Conservation (phyloP, 2,797 vertebrate species). For the Gadopsis bispinosus region DNA sequence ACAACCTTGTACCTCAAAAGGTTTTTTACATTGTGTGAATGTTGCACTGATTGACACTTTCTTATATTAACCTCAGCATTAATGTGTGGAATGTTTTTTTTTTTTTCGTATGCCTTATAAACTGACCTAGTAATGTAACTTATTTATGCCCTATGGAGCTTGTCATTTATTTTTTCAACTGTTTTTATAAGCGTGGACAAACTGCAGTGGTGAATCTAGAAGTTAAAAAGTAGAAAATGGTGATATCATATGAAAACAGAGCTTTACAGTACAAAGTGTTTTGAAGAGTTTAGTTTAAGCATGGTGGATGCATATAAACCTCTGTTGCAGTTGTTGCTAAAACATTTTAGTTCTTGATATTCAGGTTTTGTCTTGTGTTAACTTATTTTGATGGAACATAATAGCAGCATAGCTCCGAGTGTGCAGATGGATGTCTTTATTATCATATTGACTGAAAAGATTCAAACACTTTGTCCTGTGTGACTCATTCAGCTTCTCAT, state of each 20-base stretch:
- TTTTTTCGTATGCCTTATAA: slow-evolving; percentile 77
- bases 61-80: slow-evolving; percentile 71
- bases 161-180: slow-evolving; percentile 54
- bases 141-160: slow-evolving; percentile 74
- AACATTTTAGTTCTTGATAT: slow-evolving; percentile 32
- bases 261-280: slow-evolving; percentile 61
- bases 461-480: slow-evolving; percentile 45
- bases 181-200: slow-evolving; percentile 41
- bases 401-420: slow-evolving; percentile 9
- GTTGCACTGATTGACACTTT: slow-evolving; percentile 83
- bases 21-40: slow-evolving; percentile 63
- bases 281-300: slow-evolving; percentile 42
- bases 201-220: slow-evolving; percentile 45
- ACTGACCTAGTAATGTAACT: slow-evolving; percentile 80
- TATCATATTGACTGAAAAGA: slow-evolving; percentile 13
- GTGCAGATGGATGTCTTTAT: slow-evolving; percentile 15
- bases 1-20: slow-evolving; percentile 79
- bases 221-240: slow-evolving; percentile 18
- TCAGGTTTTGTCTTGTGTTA: slow-evolving; percentile 40
- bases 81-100: slow-evolving; percentile 75
- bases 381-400: background rate
- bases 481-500: slow-evolving; percentile 51
- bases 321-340: slow-evolving; percentile 28
- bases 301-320: slow-evolving; percentile 19
- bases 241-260: slow-evolving; percentile 32